These are phyloP conservation scores for Podabrus alpinus DNA, from an alignment of 2,888 invertebrate species.

Conservation along the genomic window DNA sequence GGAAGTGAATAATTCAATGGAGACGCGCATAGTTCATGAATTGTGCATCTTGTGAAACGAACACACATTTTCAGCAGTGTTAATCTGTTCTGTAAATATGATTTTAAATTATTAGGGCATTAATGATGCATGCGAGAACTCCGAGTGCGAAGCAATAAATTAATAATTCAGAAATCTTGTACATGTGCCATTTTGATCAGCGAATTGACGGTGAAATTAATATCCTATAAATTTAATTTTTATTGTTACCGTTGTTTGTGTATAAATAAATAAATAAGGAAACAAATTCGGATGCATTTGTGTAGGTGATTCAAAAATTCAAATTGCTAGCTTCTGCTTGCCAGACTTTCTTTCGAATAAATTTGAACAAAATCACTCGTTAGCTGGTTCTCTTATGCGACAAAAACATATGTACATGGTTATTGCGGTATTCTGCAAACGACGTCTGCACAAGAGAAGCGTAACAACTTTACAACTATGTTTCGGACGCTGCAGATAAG, in stretches of 20 bases:
- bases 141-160: neutral
- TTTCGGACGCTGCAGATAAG: constrained; percentile 17
- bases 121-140: neutral
- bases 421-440: constrained; percentile 3
- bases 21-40: neutral
- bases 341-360: neutral
- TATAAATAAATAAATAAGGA: neutral
- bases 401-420: constrained; percentile 2
- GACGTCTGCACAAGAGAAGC: neutral
- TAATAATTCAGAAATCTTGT: neutral
- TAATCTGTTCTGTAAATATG: neutral
- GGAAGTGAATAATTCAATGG: neutral
- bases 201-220: neutral
- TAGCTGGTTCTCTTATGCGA: neutral
- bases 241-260: neutral
- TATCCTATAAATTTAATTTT: neutral
- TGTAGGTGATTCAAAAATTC: neutral
- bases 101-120: neutral
- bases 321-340: neutral
- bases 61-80: neutral
- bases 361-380: neutral
- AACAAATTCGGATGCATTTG: neutral
- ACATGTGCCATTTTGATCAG: neutral
- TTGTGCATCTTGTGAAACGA: neutral
- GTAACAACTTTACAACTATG: neutral